A percentile compares a stretch with the other conserved stretches of the same genome.
These are phyloP conservation scores for Heteromyza rotundicornis DNA, from an alignment of 2,888 invertebrate species.

Conservation along the genomic window DNA sequence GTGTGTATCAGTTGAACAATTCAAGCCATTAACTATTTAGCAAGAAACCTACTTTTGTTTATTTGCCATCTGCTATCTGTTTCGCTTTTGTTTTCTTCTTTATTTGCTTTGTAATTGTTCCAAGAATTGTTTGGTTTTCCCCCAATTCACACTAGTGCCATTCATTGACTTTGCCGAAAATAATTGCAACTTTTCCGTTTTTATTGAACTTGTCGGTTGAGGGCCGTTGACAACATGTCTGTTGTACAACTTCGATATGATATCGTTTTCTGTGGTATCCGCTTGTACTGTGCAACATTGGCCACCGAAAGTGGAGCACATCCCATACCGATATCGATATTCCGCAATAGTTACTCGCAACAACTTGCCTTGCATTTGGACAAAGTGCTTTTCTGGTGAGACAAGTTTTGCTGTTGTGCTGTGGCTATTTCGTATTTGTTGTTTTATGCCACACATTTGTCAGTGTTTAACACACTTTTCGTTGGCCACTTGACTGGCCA, in stretches of 20 bases:
- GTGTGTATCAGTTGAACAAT: background rate
- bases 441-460: constrained; percentile 1
- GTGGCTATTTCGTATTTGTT: background rate
- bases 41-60: background rate
- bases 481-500: constrained; percentile 18
- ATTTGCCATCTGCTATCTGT: too few species aligned
- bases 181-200: background rate
- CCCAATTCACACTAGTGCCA: background rate
- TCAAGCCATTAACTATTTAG: background rate
- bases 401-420: background rate
- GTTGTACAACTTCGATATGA: background rate
- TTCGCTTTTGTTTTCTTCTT: too few species aligned
- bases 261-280: background rate
- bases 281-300: background rate
- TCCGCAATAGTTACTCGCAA: too few species aligned
- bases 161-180: background rate
- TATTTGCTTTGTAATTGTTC: background rate
- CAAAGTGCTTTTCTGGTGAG: background rate
- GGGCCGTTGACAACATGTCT: background rate
- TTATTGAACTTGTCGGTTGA: background rate
- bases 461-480: constrained; percentile 15
- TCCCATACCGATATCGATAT: background rate
- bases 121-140: background rate
- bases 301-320: constrained; percentile 12
- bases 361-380: background rate